These are phyloP conservation scores for Gymnoscopelus braueri DNA, from an alignment of 2,797 vertebrate genomes.

Conservation along the genomic window DNA sequence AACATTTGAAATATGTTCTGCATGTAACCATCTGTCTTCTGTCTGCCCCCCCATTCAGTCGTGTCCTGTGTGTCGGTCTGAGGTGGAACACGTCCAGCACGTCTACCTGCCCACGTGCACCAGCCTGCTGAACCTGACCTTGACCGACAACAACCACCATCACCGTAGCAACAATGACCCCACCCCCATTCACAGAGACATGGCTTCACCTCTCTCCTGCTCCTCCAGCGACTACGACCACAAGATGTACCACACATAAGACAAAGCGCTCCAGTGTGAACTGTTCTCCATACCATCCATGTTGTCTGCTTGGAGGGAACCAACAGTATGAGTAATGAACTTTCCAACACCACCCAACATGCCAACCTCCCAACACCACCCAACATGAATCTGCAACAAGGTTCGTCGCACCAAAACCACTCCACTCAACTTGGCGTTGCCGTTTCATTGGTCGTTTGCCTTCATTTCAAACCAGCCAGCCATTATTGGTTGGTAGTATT, in stretches of 20 bases:
- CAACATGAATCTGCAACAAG: background rate
- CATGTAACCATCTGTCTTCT: background rate
- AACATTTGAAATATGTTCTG: background rate
- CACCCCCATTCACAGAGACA: conserved; percentile 71
- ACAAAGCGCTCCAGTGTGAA: conserved; percentile 7
- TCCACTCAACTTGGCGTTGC: conserved; percentile 22
- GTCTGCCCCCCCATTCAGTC: conserved; percentile 72
- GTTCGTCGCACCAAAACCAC: conserved; percentile 31
- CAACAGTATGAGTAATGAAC: no score
- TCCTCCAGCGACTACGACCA: conserved; percentile 76
- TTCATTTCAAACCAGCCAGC: background rate
- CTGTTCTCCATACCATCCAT: background rate
- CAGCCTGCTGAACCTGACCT: conserved; percentile 92
- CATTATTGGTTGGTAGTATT: background rate
- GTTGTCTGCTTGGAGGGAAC: conserved; percentile 18
- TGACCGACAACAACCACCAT: conserved; percentile 77
- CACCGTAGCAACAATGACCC: conserved; percentile 63
- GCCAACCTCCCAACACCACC: background rate
- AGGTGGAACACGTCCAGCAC: conserved; percentile 94
- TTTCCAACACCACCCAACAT: no score
- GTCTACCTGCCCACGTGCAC: conserved; percentile 96
- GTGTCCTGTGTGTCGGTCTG: conserved; percentile 93
- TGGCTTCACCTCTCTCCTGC: conserved; percentile 72
- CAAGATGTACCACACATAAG: conserved; percentile 79
- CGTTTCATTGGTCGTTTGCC: conserved; percentile 12